phyloP scores from a whole-genome alignment of 2,113 vertebrate species.

The Tachysurus vachellii region DNA sequence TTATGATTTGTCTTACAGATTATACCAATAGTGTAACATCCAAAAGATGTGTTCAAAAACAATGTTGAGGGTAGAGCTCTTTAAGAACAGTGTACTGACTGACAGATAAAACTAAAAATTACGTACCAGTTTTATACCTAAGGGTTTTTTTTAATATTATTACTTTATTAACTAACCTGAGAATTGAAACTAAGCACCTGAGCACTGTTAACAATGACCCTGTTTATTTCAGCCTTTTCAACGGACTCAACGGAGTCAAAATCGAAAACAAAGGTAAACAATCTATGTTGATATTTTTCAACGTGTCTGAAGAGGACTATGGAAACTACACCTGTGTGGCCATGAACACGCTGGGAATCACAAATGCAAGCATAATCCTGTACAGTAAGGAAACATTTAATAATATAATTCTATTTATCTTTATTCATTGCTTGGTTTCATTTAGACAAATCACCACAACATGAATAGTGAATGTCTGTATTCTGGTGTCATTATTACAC shows the following conservation, averaged over 20 bases:
- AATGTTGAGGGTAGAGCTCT: neutral
- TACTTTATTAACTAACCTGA: neutral
- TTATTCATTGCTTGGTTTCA: neutral
- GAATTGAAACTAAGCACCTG: neutral
- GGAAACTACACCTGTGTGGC: conserved; percentile 99
- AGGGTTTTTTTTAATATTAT: neutral
- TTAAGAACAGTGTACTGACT: neutral
- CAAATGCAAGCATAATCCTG: conserved; percentile 94
- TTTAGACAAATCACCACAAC: neutral
- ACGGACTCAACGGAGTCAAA: conserved; percentile 84
- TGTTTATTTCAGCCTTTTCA: conserved; percentile 78
- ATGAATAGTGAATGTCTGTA: neutral
- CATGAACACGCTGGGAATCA: conserved; percentile 90
- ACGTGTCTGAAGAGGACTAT: conserved; percentile 96
- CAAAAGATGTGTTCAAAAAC: neutral
- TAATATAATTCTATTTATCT: neutral
- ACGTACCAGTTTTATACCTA: neutral
- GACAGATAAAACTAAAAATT: neutral
- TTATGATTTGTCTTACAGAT: neutral
- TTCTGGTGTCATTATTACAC: neutral
- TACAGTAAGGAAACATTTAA: conserved; percentile 79
- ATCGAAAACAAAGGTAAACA: conserved; percentile 93
- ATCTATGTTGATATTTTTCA: conserved; percentile 94
- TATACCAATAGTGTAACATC: neutral
- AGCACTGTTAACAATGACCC: neutral